Evolutionary conservation across 2,113 vertebrate genomes (phyloP), one percentile per base, ranked within the genome.

Genomic region (Bufo bufo): DNA sequence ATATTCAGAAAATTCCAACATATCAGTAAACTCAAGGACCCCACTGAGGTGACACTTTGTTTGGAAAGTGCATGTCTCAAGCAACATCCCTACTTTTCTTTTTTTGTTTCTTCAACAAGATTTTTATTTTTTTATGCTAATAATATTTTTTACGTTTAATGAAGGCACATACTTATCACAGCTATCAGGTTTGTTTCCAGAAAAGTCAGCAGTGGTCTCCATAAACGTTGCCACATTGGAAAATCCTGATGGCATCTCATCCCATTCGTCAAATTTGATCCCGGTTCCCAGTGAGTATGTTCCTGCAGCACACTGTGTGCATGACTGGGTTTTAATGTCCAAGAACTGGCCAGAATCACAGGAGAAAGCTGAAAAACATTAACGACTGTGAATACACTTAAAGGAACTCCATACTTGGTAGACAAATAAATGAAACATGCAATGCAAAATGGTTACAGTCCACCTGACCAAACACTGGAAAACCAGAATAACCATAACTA

Each of bases 261-360:
- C 97, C 97, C 98, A 99, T 88, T 99, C 96, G 0, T 99, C 97
- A 83, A 99, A 99, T 89, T 98, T 97, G 91, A 99, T 95, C 23
- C 98, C 98, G 0, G 97, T 99, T 90, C 98, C 98, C 65, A 99
- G 92, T 0, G 98, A 99, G 92, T 97, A 99, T 91, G 96, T 98
- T 11, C 98, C 98, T 43, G 97, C 95, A 0, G 95, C 95, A 91
- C 98, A 99, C 89, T 95, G 96, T 85, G 95, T 98, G 92, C 98
- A 99, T 83, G 96, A 93, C 94, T 99, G 98, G 91, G 96, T 96
- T 72, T 97, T 97, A 97, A 99, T 98, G 93, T 99, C 98, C 90
- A 99, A 94, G 91, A 98, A 99, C 90, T 99, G 96, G 0, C 98
- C 98, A 3, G 97, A 96, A 84, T 93, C 93, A 85, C 98, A 99